Conservation (phyloP, 1,140 invertebrate species). For the Sinella curviseta region DNA sequence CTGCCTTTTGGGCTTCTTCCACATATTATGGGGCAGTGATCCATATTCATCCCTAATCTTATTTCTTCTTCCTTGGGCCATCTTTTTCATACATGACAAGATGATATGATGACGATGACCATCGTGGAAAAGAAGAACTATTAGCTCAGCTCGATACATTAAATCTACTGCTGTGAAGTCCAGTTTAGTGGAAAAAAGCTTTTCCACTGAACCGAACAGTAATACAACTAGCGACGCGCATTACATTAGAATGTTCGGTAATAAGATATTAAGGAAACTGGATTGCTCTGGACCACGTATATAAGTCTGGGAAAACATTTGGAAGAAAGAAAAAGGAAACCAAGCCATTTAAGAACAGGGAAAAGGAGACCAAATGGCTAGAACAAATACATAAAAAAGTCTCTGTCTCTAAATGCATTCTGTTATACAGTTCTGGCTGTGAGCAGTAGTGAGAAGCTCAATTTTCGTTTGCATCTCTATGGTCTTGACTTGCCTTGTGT, state of each 20-base stretch:
- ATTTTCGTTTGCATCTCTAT: background rate
- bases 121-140: background rate
- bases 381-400: background rate
- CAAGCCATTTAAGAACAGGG: background rate
- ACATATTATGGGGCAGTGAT: background rate
- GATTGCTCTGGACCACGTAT: no score
- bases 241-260: background rate
- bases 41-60: background rate
- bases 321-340: background rate
- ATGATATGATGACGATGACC: no score
- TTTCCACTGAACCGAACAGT: no score
- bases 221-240: background rate
- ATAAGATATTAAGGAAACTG: background rate
- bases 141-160: background rate
- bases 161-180: no score
- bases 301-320: background rate
- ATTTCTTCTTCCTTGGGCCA: background rate
- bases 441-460: no score
- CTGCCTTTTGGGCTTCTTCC: no score
- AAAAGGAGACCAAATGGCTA: background rate
- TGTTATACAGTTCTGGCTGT: background rate
- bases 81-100: no score
- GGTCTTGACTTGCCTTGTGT: background rate
- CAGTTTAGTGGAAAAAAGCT: no score
- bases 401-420: background rate